Percentiles rank a stretch among this genome's conserved stretches.
Evolutionary conservation across 2,113 vertebrate species (phyloP).

Genomic region (Euleptes europaea): DNA sequence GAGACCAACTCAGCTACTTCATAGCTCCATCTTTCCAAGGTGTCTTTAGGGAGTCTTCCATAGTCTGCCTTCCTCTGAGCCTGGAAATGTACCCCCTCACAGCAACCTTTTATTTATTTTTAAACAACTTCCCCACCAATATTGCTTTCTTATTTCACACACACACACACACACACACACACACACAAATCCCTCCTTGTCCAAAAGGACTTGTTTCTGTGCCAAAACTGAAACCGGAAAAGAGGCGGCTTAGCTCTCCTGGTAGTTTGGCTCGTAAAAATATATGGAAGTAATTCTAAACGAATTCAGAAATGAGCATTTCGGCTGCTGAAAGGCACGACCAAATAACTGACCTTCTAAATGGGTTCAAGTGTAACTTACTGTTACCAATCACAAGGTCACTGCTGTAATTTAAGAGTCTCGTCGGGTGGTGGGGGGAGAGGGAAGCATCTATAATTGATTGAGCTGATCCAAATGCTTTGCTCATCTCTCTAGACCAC

Average conservation of each 20-base stretch:
- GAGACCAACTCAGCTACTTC: not conserved
- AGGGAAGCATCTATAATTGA: conserved; percentile 75
- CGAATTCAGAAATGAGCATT: conserved; percentile 24
- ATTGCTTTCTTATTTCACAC: not conserved
- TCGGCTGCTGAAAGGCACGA: conserved; percentile 32
- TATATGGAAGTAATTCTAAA: not conserved
- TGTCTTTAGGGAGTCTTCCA: not conserved
- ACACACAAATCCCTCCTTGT: not conserved
- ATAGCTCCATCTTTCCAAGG: not conserved
- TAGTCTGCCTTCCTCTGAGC: not conserved
- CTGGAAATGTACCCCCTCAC: not conserved
- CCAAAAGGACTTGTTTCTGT: not conserved
- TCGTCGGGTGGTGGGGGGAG: conserved; percentile 61
- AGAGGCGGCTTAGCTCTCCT: not conserved
- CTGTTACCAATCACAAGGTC: conserved; percentile 87
- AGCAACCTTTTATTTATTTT: not conserved
- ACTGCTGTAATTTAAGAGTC: conserved; percentile 81
- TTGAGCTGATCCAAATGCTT: conserved; percentile 82
- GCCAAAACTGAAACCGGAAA: not conserved
- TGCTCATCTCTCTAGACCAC: conserved; percentile 85
- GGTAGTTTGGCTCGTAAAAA: not conserved
- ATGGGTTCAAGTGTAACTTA: conserved; percentile 85
- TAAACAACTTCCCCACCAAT: too few species aligned
- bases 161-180: too few species aligned
- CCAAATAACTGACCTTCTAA: conserved; percentile 78